Evolutionary conservation across 92 coral and sea anemone species (phyloP).

Genomic region (Meandrina meandrites): DNA sequence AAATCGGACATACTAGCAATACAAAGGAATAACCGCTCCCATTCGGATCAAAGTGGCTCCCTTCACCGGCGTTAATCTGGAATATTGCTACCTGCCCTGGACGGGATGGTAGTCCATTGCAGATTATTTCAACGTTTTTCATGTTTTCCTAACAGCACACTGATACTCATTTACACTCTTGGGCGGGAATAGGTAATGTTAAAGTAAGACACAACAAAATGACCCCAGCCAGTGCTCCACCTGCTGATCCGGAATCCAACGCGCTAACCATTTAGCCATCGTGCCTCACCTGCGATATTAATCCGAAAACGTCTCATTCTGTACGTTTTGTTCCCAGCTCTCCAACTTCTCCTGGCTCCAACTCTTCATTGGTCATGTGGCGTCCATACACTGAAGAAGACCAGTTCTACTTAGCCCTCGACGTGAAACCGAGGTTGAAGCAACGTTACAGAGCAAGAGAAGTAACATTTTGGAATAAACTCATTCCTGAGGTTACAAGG

Average conservation of each 20-base stretch:
- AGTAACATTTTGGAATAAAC: slow-evolving; percentile 12
- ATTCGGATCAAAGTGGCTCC: too few relatives aligned
- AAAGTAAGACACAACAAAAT: not conserved
- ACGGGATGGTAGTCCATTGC: too few relatives aligned
- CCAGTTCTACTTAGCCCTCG: slow-evolving; percentile 21
- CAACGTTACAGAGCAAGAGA: slow-evolving; percentile 9
- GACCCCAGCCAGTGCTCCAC: not conserved
- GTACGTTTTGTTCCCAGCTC: not conserved
- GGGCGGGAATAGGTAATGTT: too few relatives aligned
- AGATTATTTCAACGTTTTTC: too few relatives aligned
- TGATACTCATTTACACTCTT: too few relatives aligned
- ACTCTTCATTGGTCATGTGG: slow-evolving; percentile 8
- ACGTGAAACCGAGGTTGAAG: slow-evolving; percentile 9
- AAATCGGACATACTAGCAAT: too few relatives aligned
- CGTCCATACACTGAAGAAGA: not conserved
- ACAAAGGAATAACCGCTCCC: too few relatives aligned
- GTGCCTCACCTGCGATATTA: not conserved
- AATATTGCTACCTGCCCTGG: too few relatives aligned
- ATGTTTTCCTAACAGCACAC: too few relatives aligned
- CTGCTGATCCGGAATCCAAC: not conserved
- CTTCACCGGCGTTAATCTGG: too few relatives aligned
- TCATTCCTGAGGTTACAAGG: not conserved
- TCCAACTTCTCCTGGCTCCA: slow-evolving; percentile 4
- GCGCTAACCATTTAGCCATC: not conserved
- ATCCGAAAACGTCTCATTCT: not conserved